Conservation (phyloP, 2,888 invertebrate species). For the Phortica magna region DNA sequence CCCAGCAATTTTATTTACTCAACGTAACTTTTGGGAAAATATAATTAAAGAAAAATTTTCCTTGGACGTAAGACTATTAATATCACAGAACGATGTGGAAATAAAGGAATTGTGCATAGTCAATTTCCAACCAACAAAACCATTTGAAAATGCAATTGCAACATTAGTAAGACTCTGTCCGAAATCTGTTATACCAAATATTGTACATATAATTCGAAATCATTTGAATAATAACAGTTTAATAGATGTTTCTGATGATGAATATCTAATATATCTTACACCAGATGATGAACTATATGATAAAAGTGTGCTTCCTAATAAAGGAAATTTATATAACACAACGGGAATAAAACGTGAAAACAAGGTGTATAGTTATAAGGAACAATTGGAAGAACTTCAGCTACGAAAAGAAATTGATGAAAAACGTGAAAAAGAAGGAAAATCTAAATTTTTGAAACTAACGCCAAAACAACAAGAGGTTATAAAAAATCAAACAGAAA, state of each 20-base stretch:
- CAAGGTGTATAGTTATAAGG: conserved; percentile 97
- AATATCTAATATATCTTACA: conserved; percentile 89
- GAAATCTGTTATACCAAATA: conserved; percentile 82
- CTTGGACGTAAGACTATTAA: conserved; percentile 79
- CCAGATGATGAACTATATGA: conserved; percentile 95
- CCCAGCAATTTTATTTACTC: conserved; percentile 82
- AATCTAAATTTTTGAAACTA: conserved; percentile 84
- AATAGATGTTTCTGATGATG: conserved; percentile 86
- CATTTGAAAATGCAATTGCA: conserved; percentile 85
- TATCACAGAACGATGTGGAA: conserved; percentile 80
- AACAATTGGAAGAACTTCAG: conserved; percentile 96
- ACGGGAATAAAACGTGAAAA: conserved; percentile 93
- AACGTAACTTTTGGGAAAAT: conserved; percentile 84
- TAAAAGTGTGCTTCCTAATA: conserved; percentile 85
- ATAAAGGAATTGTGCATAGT: conserved; percentile 83
- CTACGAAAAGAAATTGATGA: conserved; percentile 95
- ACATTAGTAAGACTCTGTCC: conserved; percentile 84
- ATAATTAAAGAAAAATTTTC: conserved; percentile 79
- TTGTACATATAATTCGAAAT: conserved; percentile 82
- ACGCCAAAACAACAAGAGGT: conserved; percentile 96
- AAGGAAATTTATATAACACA: conserved; percentile 73
- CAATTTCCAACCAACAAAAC: conserved; percentile 79
- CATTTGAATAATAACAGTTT: conserved; percentile 84
- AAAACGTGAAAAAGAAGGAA: conserved; percentile 89
- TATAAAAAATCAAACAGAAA: conserved; percentile 90